These are phyloP conservation scores for Drosophila pseudoobscura DNA, from an alignment of 1,140 invertebrate genomes.

Conservation along the genomic window DNA sequence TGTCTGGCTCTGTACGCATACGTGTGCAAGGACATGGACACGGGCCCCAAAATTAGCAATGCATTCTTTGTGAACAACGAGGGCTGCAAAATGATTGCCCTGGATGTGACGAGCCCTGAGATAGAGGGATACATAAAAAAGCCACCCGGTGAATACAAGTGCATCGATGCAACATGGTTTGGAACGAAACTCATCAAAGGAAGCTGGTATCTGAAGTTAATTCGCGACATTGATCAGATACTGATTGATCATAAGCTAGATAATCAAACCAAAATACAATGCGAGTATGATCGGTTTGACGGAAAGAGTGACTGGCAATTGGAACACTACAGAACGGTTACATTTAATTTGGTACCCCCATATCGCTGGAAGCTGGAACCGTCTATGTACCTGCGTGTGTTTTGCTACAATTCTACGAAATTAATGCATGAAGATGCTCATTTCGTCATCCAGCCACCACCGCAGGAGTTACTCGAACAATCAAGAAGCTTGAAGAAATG, in stretches of 20 bases:
- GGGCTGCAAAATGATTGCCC: constrained; percentile 30
- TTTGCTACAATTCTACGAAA: neutral
- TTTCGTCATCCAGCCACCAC: constrained; percentile 32
- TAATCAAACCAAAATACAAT: neutral
- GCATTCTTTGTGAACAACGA: constrained; percentile 37
- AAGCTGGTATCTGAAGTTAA: constrained; percentile 10
- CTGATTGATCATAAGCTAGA: neutral
- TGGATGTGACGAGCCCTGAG: constrained; percentile 34
- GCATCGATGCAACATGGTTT: constrained; percentile 20
- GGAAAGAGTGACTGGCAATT: too few species aligned
- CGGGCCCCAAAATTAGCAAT: constrained; percentile 7
- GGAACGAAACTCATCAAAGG: constrained; percentile 1
- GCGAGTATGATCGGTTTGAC: neutral
- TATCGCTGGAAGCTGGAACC: constrained; percentile 2
- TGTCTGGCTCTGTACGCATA: constrained; percentile 5
- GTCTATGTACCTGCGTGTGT: constrained; percentile 3
- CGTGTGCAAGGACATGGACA: constrained; percentile 8
- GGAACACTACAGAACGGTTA: too few species aligned
- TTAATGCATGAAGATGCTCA: constrained; percentile 21
- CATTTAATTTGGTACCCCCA: too few species aligned
- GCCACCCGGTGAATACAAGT: neutral
- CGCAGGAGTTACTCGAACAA: neutral
- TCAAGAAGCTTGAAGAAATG: neutral
- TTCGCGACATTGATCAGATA: constrained; percentile 9
- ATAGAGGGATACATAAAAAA: constrained; percentile 6